phyloP scores from a whole-genome alignment of 2,888 invertebrate species.

The Ischnura elegans region DNA sequence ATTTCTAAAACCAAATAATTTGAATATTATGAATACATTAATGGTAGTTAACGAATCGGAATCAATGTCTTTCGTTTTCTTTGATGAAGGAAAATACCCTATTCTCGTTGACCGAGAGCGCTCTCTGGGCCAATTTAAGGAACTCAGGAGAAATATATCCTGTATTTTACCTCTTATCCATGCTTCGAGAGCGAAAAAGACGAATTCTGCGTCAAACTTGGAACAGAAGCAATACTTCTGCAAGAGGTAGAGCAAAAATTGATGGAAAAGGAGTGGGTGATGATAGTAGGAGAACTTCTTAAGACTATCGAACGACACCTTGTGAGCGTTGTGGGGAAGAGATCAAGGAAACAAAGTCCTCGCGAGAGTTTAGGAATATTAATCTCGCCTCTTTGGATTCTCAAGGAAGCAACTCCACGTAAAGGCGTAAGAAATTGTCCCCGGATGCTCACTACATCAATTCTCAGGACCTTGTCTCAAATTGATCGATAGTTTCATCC shows the following conservation, averaged over 20 bases:
- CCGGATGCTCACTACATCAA: background rate
- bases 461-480: background rate
- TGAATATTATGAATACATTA: no score
- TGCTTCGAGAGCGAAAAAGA: background rate
- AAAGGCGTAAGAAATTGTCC: no score
- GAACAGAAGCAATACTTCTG: background rate
- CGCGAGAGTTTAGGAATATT: background rate
- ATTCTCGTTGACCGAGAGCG: no score
- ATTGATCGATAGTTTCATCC: background rate
- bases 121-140: background rate
- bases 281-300: background rate
- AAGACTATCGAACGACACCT: background rate
- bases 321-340: background rate
- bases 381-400: background rate
- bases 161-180: background rate
- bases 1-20: no score
- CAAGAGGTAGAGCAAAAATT: background rate
- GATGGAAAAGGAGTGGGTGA: background rate
- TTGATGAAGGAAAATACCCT: no score
- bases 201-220: background rate
- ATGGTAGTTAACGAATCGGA: no score
- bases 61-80: no score
- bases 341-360: background rate
- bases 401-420: background rate
- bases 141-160: background rate